Conservation (phyloP, 2,888 invertebrate genomes). For the Cylindroiulus punctatus region DNA sequence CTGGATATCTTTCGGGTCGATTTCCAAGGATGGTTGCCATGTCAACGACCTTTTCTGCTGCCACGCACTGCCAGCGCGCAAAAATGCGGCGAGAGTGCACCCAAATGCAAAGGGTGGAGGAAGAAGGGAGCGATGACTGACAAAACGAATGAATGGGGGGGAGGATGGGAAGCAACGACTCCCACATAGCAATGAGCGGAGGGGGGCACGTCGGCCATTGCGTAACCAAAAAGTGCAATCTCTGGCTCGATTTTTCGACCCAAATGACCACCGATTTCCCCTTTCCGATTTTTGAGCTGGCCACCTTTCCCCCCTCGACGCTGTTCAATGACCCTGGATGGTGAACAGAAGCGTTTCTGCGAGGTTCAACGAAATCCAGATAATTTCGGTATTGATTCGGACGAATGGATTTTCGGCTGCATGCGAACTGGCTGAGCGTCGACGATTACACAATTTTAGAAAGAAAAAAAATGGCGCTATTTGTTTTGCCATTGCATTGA, state of each 20-base stretch:
- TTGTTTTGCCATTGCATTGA: too few species aligned
- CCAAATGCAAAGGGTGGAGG: constrained; percentile 13
- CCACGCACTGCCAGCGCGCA: not conserved
- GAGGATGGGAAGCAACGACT: not conserved
- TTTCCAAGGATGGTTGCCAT: constrained; percentile 43
- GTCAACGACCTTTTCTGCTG: constrained; percentile 43
- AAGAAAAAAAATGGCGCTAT: not conserved
- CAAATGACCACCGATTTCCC: not conserved
- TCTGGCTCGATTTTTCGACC: not conserved
- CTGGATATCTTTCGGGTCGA: constrained; percentile 40
- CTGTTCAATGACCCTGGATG: constrained; percentile 32
- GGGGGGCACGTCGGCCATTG: not conserved
- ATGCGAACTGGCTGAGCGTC: not conserved
- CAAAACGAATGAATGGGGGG: constrained; percentile 29
- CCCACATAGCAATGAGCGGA: not conserved
- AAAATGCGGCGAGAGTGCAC: constrained; percentile 24
- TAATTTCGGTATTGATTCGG: not conserved
- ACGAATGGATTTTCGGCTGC: not conserved
- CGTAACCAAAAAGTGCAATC: not conserved
- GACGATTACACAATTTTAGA: not conserved
- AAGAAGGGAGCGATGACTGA: constrained; percentile 39
- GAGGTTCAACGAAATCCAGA: not conserved
- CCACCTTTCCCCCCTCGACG: not conserved
- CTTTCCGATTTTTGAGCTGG: not conserved
- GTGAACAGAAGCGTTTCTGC: not conserved